Evolutionary conservation across 2,113 vertebrate genomes (phyloP).

Genomic region (Tychaedon coryphoeus): DNA sequence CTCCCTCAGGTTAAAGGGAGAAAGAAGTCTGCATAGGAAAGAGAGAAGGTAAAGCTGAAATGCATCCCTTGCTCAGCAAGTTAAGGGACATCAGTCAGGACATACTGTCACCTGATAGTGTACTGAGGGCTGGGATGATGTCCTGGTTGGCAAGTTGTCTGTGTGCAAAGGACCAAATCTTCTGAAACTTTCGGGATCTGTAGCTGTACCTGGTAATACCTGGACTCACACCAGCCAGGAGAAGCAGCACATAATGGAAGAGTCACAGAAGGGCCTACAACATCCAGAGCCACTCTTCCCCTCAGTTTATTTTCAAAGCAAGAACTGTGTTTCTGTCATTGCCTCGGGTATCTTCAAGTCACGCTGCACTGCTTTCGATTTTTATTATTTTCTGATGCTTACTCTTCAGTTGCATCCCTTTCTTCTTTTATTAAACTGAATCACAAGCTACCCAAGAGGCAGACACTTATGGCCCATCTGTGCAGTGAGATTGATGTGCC

Average conservation of each 20-base stretch:
- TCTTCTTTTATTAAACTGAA: background rate
- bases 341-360: background rate
- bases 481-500: background rate
- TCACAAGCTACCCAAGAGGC: background rate
- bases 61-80: background rate
- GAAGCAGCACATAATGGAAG: background rate
- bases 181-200: background rate
- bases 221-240: background rate
- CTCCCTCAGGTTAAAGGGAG: background rate
- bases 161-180: background rate
- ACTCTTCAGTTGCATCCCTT: background rate
- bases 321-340: background rate
- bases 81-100: background rate
- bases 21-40: background rate
- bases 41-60: background rate
- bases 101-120: background rate
- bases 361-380: accelerated
- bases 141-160: background rate
- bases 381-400: background rate
- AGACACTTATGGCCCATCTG: background rate
- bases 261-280: background rate
- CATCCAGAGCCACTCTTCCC: background rate
- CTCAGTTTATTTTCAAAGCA: background rate
- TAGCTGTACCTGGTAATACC: background rate
- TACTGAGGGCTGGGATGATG: background rate